Evolutionary conservation across 2,797 vertebrate species (phyloP), one percentile per base, ranked within the genome.

Genomic region (Sebastolobus altivelis): DNA sequence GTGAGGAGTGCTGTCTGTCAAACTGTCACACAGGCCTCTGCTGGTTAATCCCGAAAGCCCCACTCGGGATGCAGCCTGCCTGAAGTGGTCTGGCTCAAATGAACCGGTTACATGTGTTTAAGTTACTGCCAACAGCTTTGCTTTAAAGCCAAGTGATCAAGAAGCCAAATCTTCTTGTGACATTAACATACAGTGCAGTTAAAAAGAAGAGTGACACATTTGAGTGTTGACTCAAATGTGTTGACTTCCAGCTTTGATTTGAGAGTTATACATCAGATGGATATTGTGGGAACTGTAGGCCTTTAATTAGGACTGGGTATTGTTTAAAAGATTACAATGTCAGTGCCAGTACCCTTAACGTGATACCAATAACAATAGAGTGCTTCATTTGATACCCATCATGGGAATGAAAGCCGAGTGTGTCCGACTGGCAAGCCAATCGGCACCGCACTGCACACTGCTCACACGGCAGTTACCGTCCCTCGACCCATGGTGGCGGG

Each of bases 1-100:
- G 74, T 3, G 79, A 84, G 38, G 59, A 38, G 20, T 3, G 16
- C 6, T 68, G 76, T 81, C 83, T 18, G 4, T 83, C 73, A 82
- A 58, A 16, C 37, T 35, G 73, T 62, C 75, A 68, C 73, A 7
- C 61, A 31, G 54, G 46, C 49, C 20, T 83, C 67, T 38, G 70
- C 69, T 76, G 60, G 14, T 38, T 71, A 72, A 75, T 60, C 68
- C 66, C 31, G 10, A 75, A 35, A 63, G 27, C 16, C 40, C 35
- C 16, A 5, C 6, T 52, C 54, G 33, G 79, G 65, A 75, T 18
- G 61, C 67, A 33, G 54, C 10, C 52, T n/a, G 0, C 49, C 75
- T 55, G 46, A 35, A 69, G n/a, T 11, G 65, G 13, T 75, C 43
- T 11, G 25, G 54, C 78, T 85, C 66, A 58, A 43, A 83, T 71